Base-by-base conservation (phyloP, 2,113 vertebrate genomes). In the Cheilinus undulatus region DNA sequence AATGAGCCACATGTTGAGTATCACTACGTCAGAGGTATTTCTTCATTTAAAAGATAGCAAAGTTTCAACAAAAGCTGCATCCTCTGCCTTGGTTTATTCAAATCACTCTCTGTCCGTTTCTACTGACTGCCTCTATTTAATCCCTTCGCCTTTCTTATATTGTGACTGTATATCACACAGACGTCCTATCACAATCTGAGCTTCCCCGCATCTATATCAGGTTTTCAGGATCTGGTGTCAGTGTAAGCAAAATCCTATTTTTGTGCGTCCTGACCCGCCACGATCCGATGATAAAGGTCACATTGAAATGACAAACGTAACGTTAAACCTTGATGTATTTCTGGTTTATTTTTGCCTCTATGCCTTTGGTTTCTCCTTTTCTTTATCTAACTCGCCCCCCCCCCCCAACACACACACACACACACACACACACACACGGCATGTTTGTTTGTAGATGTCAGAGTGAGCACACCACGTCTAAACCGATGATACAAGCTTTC, bases 261-360 rank as follows among this genome's bases (percentile, higher is more conserved):
- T 58, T 45, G 73, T 69, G 50, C 13, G 4, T 20, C 70, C 61
- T 45, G 70, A 75, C 66, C 57, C 20, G 80, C 72, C 80, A 75
- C 74, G 50, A 73, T 79, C 63, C 63, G 24, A 46, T 85, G 87
- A 81, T 85, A 78, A 84, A 86, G 89, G 89, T 91, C 87, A 88
- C 86, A 86, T 79, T 88, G 84, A 86, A 72, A 82, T 8, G 40
- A 79, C 77, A 82, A 86, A 78, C 42, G 73, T 45, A 89, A 88
- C 78, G 12, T 2, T 56, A 88, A 59, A 83, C 85, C 79, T 81
- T 50, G 73, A 81, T 75, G 62, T 84, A 84, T 79, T 90, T 84
- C 56, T 32, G 72, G 73, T 60, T 11, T 43, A 40, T 80, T 78
- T 82, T 45, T 51, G 45, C 32, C 56, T 70, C n/a, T 7, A 0